phyloP scores from a whole-genome alignment of 2,888 invertebrate species.

The Tipula vernalis region DNA sequence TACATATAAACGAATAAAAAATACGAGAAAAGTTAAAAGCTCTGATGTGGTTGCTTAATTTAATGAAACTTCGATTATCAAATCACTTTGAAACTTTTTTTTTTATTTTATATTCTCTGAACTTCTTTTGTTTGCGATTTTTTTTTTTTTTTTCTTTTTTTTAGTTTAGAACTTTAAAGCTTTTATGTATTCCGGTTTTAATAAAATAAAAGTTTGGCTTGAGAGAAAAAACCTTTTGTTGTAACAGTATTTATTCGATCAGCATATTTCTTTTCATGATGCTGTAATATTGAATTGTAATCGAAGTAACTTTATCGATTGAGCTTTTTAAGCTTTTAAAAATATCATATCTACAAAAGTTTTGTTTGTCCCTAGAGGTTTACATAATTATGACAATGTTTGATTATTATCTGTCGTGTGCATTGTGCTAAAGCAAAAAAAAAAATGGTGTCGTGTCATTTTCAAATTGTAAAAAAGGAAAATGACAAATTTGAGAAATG shows the following conservation, averaged over 20 bases:
- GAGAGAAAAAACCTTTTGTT: neutral
- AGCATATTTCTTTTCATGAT: neutral
- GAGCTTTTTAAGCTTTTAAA: neutral
- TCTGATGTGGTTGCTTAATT: constrained; percentile 4
- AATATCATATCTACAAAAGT: too few relatives aligned
- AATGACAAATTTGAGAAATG: neutral
- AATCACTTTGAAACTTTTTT: neutral
- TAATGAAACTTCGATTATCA: constrained; percentile 4
- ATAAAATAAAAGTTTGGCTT: neutral
- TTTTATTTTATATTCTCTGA: neutral
- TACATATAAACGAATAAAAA: neutral
- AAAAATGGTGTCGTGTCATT: neutral
- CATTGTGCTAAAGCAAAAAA: neutral
- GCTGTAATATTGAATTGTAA: neutral
- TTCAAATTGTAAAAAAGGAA: neutral
- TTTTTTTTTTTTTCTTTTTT: neutral
- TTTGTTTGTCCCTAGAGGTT: neutral
- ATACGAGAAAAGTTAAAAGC: neutral
- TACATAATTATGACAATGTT: neutral
- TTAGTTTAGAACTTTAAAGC: neutral
- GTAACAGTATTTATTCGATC: neutral
- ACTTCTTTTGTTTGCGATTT: neutral
- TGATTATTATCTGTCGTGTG: neutral
- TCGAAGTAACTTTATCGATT: neutral
- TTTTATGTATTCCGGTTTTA: neutral